Percentiles rank a stretch among this genome's conserved stretches.
These are phyloP conservation scores for Lucifuga dentata DNA, from an alignment of 2,113 vertebrate species.

Conservation along the genomic window DNA sequence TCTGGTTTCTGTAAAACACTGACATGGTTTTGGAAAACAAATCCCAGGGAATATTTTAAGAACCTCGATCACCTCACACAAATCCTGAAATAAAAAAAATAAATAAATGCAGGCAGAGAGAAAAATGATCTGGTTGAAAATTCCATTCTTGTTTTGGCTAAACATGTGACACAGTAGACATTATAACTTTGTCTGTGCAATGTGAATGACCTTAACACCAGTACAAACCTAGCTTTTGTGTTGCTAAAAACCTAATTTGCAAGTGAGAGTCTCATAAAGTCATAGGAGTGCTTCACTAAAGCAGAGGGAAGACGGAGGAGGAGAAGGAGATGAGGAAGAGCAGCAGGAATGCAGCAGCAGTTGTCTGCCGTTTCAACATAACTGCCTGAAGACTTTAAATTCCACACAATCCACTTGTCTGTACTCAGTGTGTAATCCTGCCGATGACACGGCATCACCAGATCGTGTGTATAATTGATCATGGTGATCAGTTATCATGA, in stretches of 20 bases:
- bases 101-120: background rate
- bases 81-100: background rate
- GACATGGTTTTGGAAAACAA: no score
- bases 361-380: slow-evolving; percentile 29
- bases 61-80: background rate
- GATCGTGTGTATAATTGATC: no score
- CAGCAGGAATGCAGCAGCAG: slow-evolving; percentile 27
- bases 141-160: background rate
- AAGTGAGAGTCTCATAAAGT: slow-evolving; percentile 47
- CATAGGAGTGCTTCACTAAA: slow-evolving; percentile 44
- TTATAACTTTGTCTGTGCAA: background rate
- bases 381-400: slow-evolving; percentile 12
- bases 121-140: slow-evolving; percentile 14
- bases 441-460: background rate
- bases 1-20: no score
- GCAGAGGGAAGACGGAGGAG: background rate
- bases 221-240: slow-evolving; percentile 57
- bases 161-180: slow-evolving; percentile 19
- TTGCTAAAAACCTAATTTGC: slow-evolving; percentile 52
- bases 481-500: no score
- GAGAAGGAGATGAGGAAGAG: slow-evolving; percentile 27
- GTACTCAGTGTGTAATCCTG: slow-evolving; percentile 2
- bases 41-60: background rate
- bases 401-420: background rate
- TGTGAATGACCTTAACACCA: slow-evolving; percentile 12